Percentiles rank a stretch among this genome's conserved stretches.
Evolutionary conservation across 2,888 invertebrate genomes (phyloP).

Genomic region (Sarcophaga subvicina): DNA sequence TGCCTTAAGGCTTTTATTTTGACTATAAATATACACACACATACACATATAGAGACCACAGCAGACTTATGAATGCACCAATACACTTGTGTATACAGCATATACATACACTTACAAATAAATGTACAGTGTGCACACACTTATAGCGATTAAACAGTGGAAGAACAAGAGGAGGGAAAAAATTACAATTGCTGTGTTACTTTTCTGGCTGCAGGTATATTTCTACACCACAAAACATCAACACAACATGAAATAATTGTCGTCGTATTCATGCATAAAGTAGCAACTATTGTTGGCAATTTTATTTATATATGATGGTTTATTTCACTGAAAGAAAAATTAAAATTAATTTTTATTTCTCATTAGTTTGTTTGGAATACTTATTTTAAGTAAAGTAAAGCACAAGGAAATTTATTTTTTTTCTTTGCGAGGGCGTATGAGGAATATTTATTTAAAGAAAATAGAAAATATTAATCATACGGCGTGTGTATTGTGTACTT

Average conservation of each 20-base stretch:
- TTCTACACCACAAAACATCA: slow-evolving; percentile 35
- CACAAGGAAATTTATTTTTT: too few species aligned
- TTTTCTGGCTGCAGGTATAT: slow-evolving; percentile 36
- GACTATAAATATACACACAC: slow-evolving; percentile 40
- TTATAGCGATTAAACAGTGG: slow-evolving; percentile 14
- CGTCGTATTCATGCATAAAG: slow-evolving; percentile 58
- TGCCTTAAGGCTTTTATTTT: slow-evolving; percentile 52
- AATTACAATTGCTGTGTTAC: slow-evolving; percentile 16
- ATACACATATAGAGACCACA: neutral
- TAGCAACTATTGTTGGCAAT: slow-evolving; percentile 31
- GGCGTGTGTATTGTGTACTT: too few species aligned
- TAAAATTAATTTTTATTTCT: too few species aligned
- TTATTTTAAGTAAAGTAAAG: too few species aligned
- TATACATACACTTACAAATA: neutral
- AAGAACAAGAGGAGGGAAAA: neutral
- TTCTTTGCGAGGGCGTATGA: too few species aligned
- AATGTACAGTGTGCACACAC: neutral
- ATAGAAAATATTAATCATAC: too few species aligned
- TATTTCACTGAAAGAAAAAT: neutral
- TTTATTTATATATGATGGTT: neutral
- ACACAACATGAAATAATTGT: slow-evolving; percentile 49
- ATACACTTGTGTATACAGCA: neutral
- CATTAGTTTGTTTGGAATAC: too few species aligned
- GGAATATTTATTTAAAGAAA: too few species aligned
- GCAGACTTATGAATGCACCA: slow-evolving; percentile 29